phyloP scores from a whole-genome alignment of 2,797 vertebrate species.

The Arctocebus calabarensis region DNA sequence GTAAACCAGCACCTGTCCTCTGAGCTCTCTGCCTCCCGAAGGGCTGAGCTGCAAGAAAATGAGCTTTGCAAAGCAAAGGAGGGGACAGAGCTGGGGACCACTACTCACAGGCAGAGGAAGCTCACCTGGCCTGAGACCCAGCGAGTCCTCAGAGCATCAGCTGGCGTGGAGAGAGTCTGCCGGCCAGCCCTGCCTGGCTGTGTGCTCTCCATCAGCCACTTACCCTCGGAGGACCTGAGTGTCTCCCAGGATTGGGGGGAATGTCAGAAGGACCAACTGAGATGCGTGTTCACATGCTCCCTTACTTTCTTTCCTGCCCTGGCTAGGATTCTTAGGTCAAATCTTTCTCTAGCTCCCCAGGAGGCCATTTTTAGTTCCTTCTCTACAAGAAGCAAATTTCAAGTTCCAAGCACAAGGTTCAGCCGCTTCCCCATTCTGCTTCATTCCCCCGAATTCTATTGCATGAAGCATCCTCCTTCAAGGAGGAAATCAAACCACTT shows the following conservation, averaged over 20 bases:
- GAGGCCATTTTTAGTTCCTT: neutral
- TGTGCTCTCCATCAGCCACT: neutral
- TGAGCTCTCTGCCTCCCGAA: neutral
- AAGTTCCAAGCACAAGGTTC: neutral
- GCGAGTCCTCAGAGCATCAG: fast-evolving
- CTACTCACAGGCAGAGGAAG: neutral
- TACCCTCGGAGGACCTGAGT: neutral
- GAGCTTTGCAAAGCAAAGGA: neutral
- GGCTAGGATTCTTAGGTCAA: neutral
- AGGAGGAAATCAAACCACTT: constrained; percentile 75
- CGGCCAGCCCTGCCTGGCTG: neutral
- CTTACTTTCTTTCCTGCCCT: neutral
- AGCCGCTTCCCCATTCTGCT: constrained; percentile 25
- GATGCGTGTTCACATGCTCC: neutral
- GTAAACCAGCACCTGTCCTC: neutral
- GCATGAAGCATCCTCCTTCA: constrained; percentile 59
- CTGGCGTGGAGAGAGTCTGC: neutral
- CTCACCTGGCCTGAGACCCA: neutral
- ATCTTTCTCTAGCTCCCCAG: neutral
- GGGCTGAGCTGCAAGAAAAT: neutral
- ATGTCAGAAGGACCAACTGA: neutral
- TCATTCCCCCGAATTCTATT: constrained; percentile 62
- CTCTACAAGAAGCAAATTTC: neutral
- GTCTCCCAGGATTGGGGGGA: neutral
- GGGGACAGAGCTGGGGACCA: neutral